Percentiles rank a stretch among this genome's conserved stretches.
Evolutionary conservation across 2,888 invertebrate species (phyloP).

Genomic region (Troglohyphantes excavatus): DNA sequence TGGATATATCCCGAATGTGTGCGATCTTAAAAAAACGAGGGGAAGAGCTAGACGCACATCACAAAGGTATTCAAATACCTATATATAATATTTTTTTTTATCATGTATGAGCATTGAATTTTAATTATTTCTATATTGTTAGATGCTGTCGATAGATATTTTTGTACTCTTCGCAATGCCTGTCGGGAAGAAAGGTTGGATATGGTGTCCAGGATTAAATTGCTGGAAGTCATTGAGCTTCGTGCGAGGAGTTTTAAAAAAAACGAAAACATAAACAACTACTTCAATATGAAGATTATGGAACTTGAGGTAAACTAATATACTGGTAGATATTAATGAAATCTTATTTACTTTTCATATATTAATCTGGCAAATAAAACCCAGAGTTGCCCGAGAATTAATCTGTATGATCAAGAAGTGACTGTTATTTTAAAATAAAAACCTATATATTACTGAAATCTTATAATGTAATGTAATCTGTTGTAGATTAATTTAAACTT

Average conservation of each 20-base stretch:
- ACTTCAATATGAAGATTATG: constrained; percentile 86
- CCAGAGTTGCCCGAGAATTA: too few relatives aligned
- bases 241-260: constrained; percentile 95
- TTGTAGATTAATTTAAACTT: too few relatives aligned
- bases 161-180: constrained; percentile 93
- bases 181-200: constrained; percentile 93
- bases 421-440: too few relatives aligned
- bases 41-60: constrained; percentile 56
- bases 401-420: too few relatives aligned
- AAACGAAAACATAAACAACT: constrained; percentile 91
- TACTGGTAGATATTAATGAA: too few relatives aligned
- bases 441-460: too few relatives aligned
- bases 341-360: too few relatives aligned
- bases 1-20: constrained; percentile 67
- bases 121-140: neutral
- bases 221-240: constrained; percentile 95
- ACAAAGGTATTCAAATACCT: constrained; percentile 50
- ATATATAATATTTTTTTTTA: neutral
- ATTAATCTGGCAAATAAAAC: too few relatives aligned
- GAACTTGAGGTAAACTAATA: constrained; percentile 82
- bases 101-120: neutral
- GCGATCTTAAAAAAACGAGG: constrained; percentile 63
- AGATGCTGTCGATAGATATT: constrained; percentile 91
- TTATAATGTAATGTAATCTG: too few relatives aligned
- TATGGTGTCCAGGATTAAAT: constrained; percentile 91